Percentiles rank a stretch among this genome's conserved stretches.
These are phyloP conservation scores for Priocnemis perturbator DNA, from an alignment of 2,888 invertebrate genomes.

Conservation along the genomic window DNA sequence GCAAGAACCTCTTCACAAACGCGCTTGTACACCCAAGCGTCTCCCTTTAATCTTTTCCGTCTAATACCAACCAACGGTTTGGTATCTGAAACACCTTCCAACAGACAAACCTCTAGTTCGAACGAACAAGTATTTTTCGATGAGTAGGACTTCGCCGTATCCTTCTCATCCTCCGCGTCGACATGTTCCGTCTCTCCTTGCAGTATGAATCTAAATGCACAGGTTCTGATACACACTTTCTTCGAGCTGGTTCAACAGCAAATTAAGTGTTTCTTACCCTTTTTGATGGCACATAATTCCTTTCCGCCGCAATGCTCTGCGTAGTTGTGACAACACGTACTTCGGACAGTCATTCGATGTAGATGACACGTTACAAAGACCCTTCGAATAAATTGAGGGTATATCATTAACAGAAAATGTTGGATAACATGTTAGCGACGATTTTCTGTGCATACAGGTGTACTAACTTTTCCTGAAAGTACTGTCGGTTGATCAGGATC, in stretches of 20 bases:
- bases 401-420: slow-evolving; percentile 6
- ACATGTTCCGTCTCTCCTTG: slow-evolving; percentile 79
- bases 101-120: slow-evolving; percentile 82
- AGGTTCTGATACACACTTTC: not conserved
- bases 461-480: slow-evolving; percentile 76
- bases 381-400: slow-evolving; percentile 71
- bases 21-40: slow-evolving; percentile 88
- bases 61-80: slow-evolving; percentile 80
- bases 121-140: slow-evolving; percentile 78
- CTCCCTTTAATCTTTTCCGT: slow-evolving; percentile 85
- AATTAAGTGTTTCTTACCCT: slow-evolving; percentile 76
- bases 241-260: not conserved
- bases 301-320: slow-evolving; percentile 79
- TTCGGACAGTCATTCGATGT: slow-evolving; percentile 82
- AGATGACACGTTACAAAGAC: slow-evolving; percentile 84
- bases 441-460: not conserved
- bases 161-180: slow-evolving; percentile 51
- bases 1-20: slow-evolving; percentile 85
- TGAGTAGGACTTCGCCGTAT: slow-evolving; percentile 54
- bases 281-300: slow-evolving; percentile 81
- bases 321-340: slow-evolving; percentile 79
- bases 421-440: not conserved
- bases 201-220: slow-evolving; percentile 79
- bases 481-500: slow-evolving; percentile 72
- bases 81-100: slow-evolving; percentile 73